Conservation (phyloP, 2,113 vertebrate genomes). For the Mola mola region DNA sequence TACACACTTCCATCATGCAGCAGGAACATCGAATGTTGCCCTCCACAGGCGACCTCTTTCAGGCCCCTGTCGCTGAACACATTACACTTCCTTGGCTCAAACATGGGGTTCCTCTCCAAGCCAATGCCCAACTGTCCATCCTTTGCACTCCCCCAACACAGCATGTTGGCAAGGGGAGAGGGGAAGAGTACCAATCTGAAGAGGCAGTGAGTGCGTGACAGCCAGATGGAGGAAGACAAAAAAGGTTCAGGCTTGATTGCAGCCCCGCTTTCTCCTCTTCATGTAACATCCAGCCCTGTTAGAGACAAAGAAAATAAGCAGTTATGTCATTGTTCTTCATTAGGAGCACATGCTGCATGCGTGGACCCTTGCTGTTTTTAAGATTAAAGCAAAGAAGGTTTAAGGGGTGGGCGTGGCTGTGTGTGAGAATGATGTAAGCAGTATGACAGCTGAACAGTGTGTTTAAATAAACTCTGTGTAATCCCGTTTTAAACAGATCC, state of each 20-base stretch:
- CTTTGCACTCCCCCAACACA: conserved; percentile 94
- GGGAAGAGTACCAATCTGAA: conserved; percentile 43
- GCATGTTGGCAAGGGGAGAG: conserved; percentile 80
- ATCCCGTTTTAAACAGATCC: conserved; percentile 69
- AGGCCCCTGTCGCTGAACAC: conserved; percentile 85
- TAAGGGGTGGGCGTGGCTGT: conserved; percentile 20
- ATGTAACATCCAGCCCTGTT: conserved; percentile 67
- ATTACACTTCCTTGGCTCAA: conserved; percentile 85
- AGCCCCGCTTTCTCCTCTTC: conserved; percentile 75
- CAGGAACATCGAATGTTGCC: conserved; percentile 91
- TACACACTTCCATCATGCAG: conserved; percentile 93
- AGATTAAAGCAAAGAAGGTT: conserved; percentile 7
- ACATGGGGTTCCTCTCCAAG: conserved; percentile 79
- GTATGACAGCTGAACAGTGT: conserved; percentile 34
- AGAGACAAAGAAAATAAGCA: conserved; percentile 10
- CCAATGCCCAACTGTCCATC: conserved; percentile 90
- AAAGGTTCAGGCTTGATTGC: conserved; percentile 65
- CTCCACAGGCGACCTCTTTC: conserved; percentile 90
- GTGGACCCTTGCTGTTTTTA: conserved; percentile 13
- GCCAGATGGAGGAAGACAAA: conserved; percentile 46
- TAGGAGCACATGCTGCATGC: neutral
- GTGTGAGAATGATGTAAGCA: conserved; percentile 44
- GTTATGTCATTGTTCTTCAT: conserved; percentile 15
- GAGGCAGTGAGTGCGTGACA: conserved; percentile 12
- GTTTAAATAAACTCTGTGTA: conserved; percentile 72